Base-by-base conservation (phyloP, 2,888 invertebrate species). In the Pristionchus entomophagus region DNA sequence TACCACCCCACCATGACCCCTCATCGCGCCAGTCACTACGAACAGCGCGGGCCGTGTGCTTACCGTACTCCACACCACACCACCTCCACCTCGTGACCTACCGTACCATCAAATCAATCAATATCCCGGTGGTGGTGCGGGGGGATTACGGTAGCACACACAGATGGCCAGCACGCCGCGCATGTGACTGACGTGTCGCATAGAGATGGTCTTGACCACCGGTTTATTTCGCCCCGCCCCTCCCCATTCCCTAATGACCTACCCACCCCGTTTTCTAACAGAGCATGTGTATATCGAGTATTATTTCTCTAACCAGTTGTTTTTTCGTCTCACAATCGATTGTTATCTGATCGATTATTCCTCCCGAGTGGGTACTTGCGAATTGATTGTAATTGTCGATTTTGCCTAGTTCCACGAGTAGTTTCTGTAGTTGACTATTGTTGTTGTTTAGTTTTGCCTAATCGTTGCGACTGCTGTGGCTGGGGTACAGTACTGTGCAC, bases 151-250 rank as follows among this genome's bases (percentile, higher is more conserved):
- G 51, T 80, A 51, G 41, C 78, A 49, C 78, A 26, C 29, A 5
- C 26, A n/a, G n/a, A 26, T 26, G 45, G 59, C n/a, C n/a, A 2
- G 29, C 77, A 14, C 45, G 6, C 73, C 41, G 78, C 78, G 78
- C 78, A 80, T 80, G 78, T 80, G 78, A 80, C 78, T 19, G 78
- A 80, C 38, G 59, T 82, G 59, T 35, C 53, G 56, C 82, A 22
- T 82, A 82, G 56, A 59, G 82, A 82, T 82, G 82, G 82, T 82
- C 82, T 82, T 82, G 56, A 82, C 82, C 82, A 82, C 82, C 82
- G 56, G 82, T 82, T 80, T 59, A 82, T 26, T 56, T 56, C 59
- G 35, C 59, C 59, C 82, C 82, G 38, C 56, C 59, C 51, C 1
- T 29, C 59, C 82, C 14, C 59, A 35, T 14, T 1, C 38, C n/a